Base-by-base conservation (phyloP, 2,888 invertebrate species). In the Lysandra bellargus region DNA sequence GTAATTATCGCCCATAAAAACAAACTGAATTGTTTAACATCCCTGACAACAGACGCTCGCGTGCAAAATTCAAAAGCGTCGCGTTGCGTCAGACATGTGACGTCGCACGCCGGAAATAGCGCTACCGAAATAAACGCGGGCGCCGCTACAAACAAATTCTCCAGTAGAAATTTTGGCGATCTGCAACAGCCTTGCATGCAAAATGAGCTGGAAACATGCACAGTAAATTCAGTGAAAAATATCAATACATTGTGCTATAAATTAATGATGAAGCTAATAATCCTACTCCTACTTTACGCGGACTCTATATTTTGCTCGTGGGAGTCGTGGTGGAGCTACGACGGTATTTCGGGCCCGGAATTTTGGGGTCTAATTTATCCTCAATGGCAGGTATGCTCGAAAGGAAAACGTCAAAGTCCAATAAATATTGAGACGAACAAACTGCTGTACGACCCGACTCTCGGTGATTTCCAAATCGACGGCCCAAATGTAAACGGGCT, bases 321-420 rank as follows among this genome's bases (percentile, higher is more conserved):
- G 64, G 64, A 64, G 30, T 69, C 69, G 14, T 69, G 33, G 57
- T 76, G 76, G 76, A 57, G 30, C 17, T 76, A 76, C 57, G 30
- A 57, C 33, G 76, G 76, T 23, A 76, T 57, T 17, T 30, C 57
- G 9, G 76, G 76, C 1, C 76, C 12, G 5, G 53, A 30, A 2
- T 57, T 33, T 30, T 76, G 76, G 57, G 30, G 53, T 30, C 17
- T 14, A 0, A 14, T 30, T 4, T 37, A 76, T 37, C 14, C 53
- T 5, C 30, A 76, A 57, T 76, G 76, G 76, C 49, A 75, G 30
- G 9, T 76, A 33, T 76, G 76, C 33, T 12, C 14, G 6, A 75
- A 23, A 23, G 76, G 76, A 53, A 76, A 57, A 30, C 76, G 76
- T 4, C 76, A 76, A 53, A 76, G 76, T 44, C 76, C 76, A 17